Percentiles rank a stretch among this genome's conserved stretches.
These are phyloP conservation scores for Nibea albiflora DNA, from an alignment of 2,113 vertebrate species.

Conservation along the genomic window DNA sequence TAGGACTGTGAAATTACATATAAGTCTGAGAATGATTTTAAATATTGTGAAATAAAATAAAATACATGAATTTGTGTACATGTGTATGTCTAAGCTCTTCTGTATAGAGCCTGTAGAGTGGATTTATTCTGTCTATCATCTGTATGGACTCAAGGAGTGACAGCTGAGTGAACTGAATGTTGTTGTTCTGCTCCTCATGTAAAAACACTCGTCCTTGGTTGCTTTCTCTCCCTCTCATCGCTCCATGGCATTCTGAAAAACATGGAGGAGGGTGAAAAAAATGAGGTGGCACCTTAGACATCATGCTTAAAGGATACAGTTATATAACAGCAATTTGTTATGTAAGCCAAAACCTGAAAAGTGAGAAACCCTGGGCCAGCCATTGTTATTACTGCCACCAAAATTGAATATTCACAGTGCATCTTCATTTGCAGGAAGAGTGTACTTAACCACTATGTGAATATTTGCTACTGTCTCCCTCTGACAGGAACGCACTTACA, in stretches of 20 bases:
- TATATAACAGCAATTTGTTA: constrained; percentile 69
- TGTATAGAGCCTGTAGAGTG: not conserved
- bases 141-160: constrained; percentile 16
- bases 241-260: constrained; percentile 46
- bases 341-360: constrained; percentile 43
- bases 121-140: not conserved
- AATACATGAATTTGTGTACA: not conserved
- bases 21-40: not conserved
- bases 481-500: not conserved
- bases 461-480: not conserved
- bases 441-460: not conserved
- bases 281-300: constrained; percentile 41
- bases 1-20: not conserved
- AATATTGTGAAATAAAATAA: not conserved
- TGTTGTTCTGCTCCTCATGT: constrained; percentile 11
- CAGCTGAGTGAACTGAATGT: constrained; percentile 11
- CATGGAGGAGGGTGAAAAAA: constrained; percentile 34
- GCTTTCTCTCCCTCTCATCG: constrained; percentile 8
- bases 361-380: not conserved
- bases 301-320: constrained; percentile 34
- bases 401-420: not conserved
- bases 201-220: constrained; percentile 42
- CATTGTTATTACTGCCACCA: not conserved
- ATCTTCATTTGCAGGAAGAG: not conserved
- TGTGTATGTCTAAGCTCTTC: not conserved